These are phyloP conservation scores for Pelagia noctiluca DNA, from an alignment of 30 jellyfish, hydroid and myxozoan species.

Conservation along the genomic window DNA sequence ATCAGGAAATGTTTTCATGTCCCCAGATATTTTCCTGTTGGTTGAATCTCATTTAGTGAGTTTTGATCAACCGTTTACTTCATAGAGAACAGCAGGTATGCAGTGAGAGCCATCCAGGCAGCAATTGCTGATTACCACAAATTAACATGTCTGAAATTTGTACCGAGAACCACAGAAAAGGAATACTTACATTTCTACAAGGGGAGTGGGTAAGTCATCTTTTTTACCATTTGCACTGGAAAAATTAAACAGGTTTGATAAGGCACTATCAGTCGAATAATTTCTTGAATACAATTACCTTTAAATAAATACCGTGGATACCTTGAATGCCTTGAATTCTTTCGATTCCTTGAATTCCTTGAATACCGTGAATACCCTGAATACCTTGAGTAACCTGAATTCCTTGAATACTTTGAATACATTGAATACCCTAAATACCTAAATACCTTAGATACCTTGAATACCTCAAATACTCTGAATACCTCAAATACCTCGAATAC, in stretches of 20 bases:
- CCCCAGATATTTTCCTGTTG: not conserved
- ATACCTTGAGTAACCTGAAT: not conserved
- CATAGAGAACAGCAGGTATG: slow-evolving; percentile 14
- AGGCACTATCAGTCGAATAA: not conserved
- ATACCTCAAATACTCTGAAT: not conserved
- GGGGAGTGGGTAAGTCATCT: slow-evolving; percentile 64
- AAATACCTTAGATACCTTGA: not conserved
- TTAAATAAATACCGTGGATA: not conserved
- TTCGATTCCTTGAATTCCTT: not conserved
- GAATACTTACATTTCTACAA: slow-evolving; percentile 46
- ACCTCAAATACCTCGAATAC: not conserved
- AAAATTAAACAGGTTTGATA: not conserved
- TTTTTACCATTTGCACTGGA: no score
- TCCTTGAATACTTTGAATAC: no score
- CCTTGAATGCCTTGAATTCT: not conserved
- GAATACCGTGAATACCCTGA: not conserved
- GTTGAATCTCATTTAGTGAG: not conserved
- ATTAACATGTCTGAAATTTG: slow-evolving; percentile 56
- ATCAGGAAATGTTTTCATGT: not conserved
- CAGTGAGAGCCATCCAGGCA: slow-evolving; percentile 24
- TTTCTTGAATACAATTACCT: no score
- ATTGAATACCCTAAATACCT: no score
- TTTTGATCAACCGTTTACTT: not conserved
- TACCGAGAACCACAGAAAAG: slow-evolving; percentile 35
- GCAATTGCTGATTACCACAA: slow-evolving; percentile 68